Conservation (phyloP, 2,888 invertebrate species). For the Polylopha cassiicola region DNA sequence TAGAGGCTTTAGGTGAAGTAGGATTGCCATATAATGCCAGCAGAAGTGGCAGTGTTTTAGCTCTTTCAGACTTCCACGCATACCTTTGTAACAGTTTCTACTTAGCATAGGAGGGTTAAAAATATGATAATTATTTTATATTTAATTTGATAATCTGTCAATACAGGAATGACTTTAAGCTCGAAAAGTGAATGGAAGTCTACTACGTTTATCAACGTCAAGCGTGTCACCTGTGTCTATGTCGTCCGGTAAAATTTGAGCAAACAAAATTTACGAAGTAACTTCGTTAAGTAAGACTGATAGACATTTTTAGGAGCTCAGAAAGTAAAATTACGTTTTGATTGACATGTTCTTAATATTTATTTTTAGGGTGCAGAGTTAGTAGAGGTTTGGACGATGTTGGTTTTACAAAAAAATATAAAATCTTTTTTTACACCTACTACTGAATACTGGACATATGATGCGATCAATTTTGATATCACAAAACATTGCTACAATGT, state of each 20-base stretch:
- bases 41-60: conserved; percentile 25
- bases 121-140: too few species aligned
- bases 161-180: conserved; percentile 26
- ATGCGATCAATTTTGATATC: too few species aligned
- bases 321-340: conserved; percentile 36
- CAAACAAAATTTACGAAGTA: conserved; percentile 47
- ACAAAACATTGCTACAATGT: too few species aligned
- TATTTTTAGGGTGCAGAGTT: conserved; percentile 5
- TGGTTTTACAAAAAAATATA: too few species aligned
- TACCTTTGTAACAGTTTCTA: too few species aligned
- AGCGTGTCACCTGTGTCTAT: conserved; percentile 48
- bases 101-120: too few species aligned
- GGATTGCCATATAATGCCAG: conserved; percentile 41
- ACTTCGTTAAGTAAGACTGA: conserved; percentile 59
- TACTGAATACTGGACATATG: too few species aligned
- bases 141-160: conserved; percentile 7
- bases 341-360: conserved; percentile 35
- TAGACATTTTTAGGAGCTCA: conserved; percentile 44
- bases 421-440: too few species aligned
- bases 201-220: conserved; percentile 43
- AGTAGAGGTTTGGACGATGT: neutral
- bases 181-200: conserved; percentile 30
- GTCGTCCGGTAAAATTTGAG: conserved; percentile 32
- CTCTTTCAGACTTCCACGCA: too few species aligned
- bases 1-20: conserved; percentile 39